These are phyloP conservation scores for Gymnogyps californianus DNA, from an alignment of 2,113 vertebrate genomes.

Conservation along the genomic window DNA sequence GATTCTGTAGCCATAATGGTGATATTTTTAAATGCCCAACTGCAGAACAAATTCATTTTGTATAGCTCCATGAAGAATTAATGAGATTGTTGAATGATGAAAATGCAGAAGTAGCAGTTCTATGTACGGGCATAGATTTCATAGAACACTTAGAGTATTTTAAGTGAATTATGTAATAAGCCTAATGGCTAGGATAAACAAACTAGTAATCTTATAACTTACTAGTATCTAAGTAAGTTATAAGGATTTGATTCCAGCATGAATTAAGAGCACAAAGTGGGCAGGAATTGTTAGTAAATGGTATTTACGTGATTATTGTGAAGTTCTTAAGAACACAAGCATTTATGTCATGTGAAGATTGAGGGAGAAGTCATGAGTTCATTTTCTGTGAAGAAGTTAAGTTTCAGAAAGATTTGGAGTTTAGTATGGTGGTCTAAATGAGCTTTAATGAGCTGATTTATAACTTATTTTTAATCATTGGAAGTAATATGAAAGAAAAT, in stretches of 20 bases:
- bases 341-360: neutral
- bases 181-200: neutral
- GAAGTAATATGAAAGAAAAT: neutral
- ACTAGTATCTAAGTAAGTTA: neutral
- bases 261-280: neutral
- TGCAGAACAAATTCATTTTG: neutral
- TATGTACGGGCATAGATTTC: neutral
- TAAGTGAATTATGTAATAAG: neutral
- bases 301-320: neutral
- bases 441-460: neutral
- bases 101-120: neutral
- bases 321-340: neutral
- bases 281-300: neutral
- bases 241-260: neutral
- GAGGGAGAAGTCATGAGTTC: neutral
- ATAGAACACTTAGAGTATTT: neutral
- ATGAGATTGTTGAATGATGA: neutral
- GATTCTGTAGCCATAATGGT: neutral
- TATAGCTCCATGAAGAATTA: neutral
- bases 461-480: neutral
- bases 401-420: neutral
- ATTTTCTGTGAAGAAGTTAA: neutral
- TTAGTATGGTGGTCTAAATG: neutral
- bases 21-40: neutral
- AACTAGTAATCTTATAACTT: neutral